phyloP scores from a whole-genome alignment of 2,113 vertebrate species.

The Pterophyllum scalare region DNA sequence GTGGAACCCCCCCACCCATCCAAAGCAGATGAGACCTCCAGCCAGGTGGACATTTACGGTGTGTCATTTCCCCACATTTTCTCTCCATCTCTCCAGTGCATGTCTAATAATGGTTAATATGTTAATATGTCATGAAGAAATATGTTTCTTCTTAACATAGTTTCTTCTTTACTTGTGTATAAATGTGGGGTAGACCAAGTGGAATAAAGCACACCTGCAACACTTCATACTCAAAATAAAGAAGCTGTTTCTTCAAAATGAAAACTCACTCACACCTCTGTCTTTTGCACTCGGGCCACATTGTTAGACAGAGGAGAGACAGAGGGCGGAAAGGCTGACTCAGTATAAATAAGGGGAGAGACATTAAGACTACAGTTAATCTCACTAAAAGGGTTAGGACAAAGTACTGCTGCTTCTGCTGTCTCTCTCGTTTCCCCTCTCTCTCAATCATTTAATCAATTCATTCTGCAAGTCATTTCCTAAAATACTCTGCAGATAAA shows the following conservation, averaged over 20 bases:
- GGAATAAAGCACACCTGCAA: neutral
- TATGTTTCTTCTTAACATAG: neutral
- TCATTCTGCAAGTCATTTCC: conserved; percentile 72
- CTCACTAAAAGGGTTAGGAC: conserved; percentile 83
- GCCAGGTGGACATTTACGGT: neutral
- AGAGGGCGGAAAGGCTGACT: conserved; percentile 66
- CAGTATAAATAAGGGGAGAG: conserved; percentile 78
- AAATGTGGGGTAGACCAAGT: neutral
- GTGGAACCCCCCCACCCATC: neutral
- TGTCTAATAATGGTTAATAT: neutral
- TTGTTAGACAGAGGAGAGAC: conserved; percentile 13
- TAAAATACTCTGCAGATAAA: conserved; percentile 59
- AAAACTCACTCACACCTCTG: conserved; percentile 22
- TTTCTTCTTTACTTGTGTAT: neutral
- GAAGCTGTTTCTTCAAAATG: conserved; percentile 9
- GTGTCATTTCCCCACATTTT: neutral
- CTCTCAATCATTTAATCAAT: conserved; percentile 66
- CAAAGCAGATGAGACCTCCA: neutral
- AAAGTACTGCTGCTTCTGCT: conserved; percentile 65
- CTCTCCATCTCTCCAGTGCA: neutral
- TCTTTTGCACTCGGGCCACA: conserved; percentile 34
- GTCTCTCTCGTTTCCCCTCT: conserved; percentile 52
- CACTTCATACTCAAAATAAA: neutral
- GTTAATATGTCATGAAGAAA: no score
- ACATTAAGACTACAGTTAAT: conserved; percentile 82